Conservation (phyloP, 2,888 invertebrate genomes). For the Chloroclystis v-ata region DNA sequence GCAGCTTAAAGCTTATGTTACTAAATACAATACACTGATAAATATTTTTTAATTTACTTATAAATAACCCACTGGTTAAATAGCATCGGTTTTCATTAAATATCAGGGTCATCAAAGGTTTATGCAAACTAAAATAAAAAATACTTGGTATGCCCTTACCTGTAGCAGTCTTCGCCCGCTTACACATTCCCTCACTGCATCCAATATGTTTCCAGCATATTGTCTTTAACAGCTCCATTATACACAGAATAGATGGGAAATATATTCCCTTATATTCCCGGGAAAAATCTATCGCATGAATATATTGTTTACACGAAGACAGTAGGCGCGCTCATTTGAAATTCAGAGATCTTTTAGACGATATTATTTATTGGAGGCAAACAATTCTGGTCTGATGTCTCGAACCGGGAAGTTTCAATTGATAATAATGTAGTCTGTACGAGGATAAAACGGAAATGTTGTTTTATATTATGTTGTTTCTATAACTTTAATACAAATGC, state of each 20-base stretch:
- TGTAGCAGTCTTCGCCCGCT: slow-evolving; percentile 57
- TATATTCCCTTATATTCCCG: slow-evolving; percentile 24
- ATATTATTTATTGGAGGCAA: slow-evolving; percentile 18
- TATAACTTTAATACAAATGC: too few species aligned
- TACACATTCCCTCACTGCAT: slow-evolving; percentile 75
- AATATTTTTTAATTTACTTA: too few species aligned
- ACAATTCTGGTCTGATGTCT: background rate
- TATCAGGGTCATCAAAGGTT: too few species aligned
- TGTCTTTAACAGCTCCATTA: slow-evolving; percentile 78
- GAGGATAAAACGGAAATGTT: too few species aligned
- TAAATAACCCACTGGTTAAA: too few species aligned
- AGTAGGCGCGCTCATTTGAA: slow-evolving; percentile 16
- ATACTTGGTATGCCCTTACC: slow-evolving; percentile 37
- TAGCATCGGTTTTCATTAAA: too few species aligned
- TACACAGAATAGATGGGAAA: slow-evolving; percentile 59
- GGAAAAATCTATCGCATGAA: slow-evolving; percentile 52
- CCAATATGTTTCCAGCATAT: slow-evolving; percentile 76
- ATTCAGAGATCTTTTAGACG: slow-evolving; percentile 14
- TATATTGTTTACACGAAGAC: slow-evolving; percentile 49
- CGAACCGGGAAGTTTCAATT: background rate
- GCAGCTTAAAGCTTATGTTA: too few species aligned
- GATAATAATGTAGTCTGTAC: background rate
- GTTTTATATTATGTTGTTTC: too few species aligned
- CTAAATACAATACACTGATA: too few species aligned
- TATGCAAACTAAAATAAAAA: too few species aligned